Conservation (phyloP, 2,113 vertebrate genomes). For the Cololabis saira region DNA sequence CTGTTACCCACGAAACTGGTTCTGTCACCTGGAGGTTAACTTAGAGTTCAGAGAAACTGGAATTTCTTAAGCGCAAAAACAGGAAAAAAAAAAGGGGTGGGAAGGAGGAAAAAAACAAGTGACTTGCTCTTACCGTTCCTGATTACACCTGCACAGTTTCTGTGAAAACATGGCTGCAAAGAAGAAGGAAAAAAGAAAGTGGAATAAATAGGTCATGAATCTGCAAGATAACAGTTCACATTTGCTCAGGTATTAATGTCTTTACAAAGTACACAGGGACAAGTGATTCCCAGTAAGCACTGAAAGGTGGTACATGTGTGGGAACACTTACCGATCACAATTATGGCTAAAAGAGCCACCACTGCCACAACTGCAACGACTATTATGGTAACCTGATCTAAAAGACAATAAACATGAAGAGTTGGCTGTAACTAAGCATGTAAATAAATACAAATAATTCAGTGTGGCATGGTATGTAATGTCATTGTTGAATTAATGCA, state of each 20-base stretch:
- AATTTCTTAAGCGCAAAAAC: background rate
- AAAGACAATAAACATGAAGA: background rate
- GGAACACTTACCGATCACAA: constrained; percentile 66
- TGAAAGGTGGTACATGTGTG: constrained; percentile 18
- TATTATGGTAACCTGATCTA: constrained; percentile 63
- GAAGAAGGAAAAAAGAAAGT: background rate
- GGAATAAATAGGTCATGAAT: constrained; percentile 30
- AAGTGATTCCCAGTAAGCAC: constrained; percentile 10
- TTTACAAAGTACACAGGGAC: constrained; percentile 28
- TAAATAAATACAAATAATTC: background rate
- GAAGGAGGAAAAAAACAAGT: background rate
- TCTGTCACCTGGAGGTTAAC: constrained; percentile 57
- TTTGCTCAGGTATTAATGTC: constrained; percentile 47
- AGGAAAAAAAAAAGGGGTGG: background rate
- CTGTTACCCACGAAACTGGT: constrained; percentile 77
- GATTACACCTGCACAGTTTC: constrained; percentile 55
- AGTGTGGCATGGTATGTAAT: background rate
- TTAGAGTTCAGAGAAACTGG: constrained; percentile 24
- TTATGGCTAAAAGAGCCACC: constrained; percentile 57
- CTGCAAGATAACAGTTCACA: constrained; percentile 36
- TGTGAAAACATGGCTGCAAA: constrained; percentile 65
- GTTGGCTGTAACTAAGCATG: background rate
- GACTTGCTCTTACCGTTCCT: constrained; percentile 71
- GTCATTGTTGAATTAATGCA: too few relatives aligned
- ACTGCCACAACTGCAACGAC: constrained; percentile 56